These are phyloP conservation scores for Rotaria socialis DNA, from an alignment of 2,888 invertebrate genomes.

Conservation along the genomic window DNA sequence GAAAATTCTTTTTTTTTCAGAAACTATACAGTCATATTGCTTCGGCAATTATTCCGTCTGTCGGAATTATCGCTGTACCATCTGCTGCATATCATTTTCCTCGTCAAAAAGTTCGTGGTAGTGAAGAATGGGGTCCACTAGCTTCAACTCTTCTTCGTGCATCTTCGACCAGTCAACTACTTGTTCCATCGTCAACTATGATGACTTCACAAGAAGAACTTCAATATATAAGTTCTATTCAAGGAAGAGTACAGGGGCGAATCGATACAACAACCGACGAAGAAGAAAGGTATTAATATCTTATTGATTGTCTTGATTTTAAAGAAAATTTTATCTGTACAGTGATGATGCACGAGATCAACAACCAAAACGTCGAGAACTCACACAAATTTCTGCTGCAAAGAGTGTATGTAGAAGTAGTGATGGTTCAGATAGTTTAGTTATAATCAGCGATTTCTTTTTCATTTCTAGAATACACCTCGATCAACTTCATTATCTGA, in stretches of 20 bases:
- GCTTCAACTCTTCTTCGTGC: background rate
- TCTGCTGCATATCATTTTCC: background rate
- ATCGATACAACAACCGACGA: background rate
- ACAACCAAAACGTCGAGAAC: background rate
- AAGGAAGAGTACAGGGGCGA: background rate
- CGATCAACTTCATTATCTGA: background rate
- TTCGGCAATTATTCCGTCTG: constrained; percentile 3
- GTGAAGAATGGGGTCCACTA: constrained; percentile 4
- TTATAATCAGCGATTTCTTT: background rate
- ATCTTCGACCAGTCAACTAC: background rate
- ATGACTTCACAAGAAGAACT: background rate
- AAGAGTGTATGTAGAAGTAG: too few species aligned
- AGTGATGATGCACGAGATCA: background rate
- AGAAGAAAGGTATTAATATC: background rate
- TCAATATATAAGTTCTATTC: background rate
- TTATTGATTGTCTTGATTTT: background rate
- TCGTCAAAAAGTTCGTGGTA: background rate
- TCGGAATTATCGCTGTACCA: background rate
- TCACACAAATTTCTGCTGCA: too few species aligned
- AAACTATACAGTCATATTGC: background rate
- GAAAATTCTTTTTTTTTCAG: background rate
- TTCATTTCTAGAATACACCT: background rate
- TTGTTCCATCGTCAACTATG: background rate
- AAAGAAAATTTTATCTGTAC: too few species aligned
- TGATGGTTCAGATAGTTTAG: background rate